phyloP scores from a whole-genome alignment of 2,797 vertebrate genomes.

The Hippopotamyrus pictus region DNA sequence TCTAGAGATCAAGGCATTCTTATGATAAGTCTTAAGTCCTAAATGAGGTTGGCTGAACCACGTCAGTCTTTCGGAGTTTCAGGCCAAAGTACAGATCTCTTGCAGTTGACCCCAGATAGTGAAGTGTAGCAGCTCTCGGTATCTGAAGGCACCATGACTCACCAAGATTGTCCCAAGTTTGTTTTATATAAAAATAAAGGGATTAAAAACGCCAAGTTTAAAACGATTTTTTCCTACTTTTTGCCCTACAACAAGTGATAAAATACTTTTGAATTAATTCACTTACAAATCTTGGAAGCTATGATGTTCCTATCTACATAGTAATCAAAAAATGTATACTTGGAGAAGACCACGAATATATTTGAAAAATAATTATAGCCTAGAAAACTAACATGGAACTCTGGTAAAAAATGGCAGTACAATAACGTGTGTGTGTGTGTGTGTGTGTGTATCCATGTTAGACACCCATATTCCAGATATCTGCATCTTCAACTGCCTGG shows the following conservation, averaged over 20 bases:
- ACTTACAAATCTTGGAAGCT: background rate
- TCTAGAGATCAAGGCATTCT: conserved; percentile 57
- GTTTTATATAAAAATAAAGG: background rate
- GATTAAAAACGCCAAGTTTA: background rate
- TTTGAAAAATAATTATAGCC: background rate
- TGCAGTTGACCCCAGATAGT: conserved; percentile 25
- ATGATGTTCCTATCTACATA: background rate
- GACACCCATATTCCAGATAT: background rate
- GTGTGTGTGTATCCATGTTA: background rate
- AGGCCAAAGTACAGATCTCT: conserved; percentile 22
- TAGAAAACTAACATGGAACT: background rate
- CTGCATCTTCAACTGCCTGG: background rate
- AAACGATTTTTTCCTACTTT: background rate
- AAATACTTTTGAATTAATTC: background rate
- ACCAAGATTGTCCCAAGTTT: background rate
- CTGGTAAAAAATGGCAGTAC: background rate
- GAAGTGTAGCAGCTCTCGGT: background rate
- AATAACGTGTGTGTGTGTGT: background rate
- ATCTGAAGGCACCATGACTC: background rate
- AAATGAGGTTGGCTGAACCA: conserved; percentile 51
- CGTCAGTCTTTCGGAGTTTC: conserved; percentile 32
- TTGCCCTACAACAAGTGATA: background rate
- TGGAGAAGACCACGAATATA: background rate
- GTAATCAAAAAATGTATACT: background rate
- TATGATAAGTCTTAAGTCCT: conserved; percentile 49